A percentile compares a stretch with the other conserved stretches of the same genome.
phyloP scores from a whole-genome alignment of 2,888 invertebrate genomes.

The Polymixis lichenea region DNA sequence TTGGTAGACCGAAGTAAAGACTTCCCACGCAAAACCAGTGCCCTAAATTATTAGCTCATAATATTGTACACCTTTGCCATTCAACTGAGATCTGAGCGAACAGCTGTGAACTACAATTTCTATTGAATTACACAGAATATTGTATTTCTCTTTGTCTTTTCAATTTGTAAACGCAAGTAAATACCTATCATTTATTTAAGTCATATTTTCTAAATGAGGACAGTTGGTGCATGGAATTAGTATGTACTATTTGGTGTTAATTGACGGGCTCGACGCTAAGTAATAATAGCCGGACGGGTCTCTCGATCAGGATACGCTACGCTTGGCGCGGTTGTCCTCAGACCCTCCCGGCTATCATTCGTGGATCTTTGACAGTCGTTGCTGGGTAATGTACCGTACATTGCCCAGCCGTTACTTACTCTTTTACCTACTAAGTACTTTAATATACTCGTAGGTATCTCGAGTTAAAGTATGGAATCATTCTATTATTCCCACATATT shows the following conservation, averaged over 20 bases:
- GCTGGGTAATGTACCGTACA: not conserved
- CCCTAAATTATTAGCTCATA: not conserved
- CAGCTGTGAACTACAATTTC: not conserved
- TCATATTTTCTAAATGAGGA: not conserved
- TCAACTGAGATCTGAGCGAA: not conserved
- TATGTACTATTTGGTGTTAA: too few species aligned
- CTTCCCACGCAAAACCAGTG: conserved; percentile 4
- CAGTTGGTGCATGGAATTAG: not conserved
- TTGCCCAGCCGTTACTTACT: too few species aligned
- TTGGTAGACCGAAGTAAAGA: not conserved
- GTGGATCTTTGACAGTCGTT: too few species aligned
- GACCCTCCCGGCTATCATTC: too few species aligned
- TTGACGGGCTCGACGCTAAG: too few species aligned
- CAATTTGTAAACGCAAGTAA: not conserved
- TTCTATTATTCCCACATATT: not conserved
- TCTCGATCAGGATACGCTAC: too few species aligned
- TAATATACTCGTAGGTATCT: not conserved
- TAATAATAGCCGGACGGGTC: too few species aligned
- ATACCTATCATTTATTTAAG: too few species aligned
- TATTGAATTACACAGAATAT: not conserved
- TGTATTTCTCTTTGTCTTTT: not conserved
- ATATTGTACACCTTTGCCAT: not conserved
- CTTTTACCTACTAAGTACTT: not conserved
- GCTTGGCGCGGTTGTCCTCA: too few species aligned
- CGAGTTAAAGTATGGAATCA: not conserved